Evolutionary conservation across 2,888 invertebrate species (phyloP).

Genomic region (Hyppa rectilinea): DNA sequence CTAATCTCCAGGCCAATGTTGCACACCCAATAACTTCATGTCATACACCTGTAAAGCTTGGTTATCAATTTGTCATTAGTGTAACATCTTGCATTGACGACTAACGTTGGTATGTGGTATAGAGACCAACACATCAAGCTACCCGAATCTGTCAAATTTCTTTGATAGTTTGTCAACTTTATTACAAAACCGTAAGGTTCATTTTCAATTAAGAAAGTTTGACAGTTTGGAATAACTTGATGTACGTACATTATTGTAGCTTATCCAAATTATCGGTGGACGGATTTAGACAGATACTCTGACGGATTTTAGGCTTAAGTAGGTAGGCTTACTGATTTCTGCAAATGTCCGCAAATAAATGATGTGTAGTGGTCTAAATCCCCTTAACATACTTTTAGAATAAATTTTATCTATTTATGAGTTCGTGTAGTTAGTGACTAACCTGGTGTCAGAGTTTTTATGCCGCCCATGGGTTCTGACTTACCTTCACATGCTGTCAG

Average conservation of each 20-base stretch:
- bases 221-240: no score
- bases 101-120: background rate
- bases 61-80: constrained; percentile 21
- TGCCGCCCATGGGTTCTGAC: no score
- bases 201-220: no score
- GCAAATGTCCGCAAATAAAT: background rate
- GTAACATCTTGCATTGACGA: background rate
- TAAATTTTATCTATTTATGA: no score
- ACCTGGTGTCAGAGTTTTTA: no score
- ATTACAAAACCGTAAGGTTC: no score
- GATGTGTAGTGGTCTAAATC: background rate
- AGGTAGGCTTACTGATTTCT: background rate
- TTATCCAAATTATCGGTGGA: constrained; percentile 1
- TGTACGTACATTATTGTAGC: background rate
- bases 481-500: no score
- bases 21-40: constrained; percentile 11
- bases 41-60: constrained; percentile 16
- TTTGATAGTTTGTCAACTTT: no score
- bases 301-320: background rate
- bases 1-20: background rate
- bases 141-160: no score
- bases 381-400: background rate
- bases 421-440: no score
- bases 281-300: background rate
- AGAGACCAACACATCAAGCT: no score